Evolutionary conservation across 2,888 invertebrate species (phyloP), one percentile per base, ranked within the genome.

Genomic region (Melanostoma scalare): DNA sequence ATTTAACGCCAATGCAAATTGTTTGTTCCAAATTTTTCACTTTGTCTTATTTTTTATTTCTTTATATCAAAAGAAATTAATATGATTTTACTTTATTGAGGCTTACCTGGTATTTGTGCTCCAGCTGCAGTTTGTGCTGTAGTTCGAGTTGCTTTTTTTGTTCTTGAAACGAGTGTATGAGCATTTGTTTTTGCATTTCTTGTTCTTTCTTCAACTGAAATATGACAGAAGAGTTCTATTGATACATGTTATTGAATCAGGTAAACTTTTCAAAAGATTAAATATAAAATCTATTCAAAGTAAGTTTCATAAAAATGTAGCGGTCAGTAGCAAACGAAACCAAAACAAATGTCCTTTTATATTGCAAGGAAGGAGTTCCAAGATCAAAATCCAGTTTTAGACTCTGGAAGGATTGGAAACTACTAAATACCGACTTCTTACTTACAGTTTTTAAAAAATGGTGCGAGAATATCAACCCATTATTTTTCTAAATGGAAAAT

Each of bases 121-220:
- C 93, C 88, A 97, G 93, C 92, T 97, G 97, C 89, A 96, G 95
- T 92, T 97, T 96, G 92, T 98, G 97, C 90, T 97, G 95, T 91
- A 97, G 95, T 86, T 96, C 96, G 84, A 98, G 93, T 92, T 97
- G 96, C 90, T 97, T 96, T 88, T 96, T 95, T 91, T 97, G 97
- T 89, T 96, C 96, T 91, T 97, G 97, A 93, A 96, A 98, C 91
- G 96, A 96, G 91, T 97, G 97, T 89, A 96, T 93, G 87, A 98
- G 93, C 89, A 97, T 95, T 92, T 97, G 96, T 90, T 97, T 97
- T 91, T 98, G 97, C 89, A 97, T 92, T 92, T 97, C 96, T 92
- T 98, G 97, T 91, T 97, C 96, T 92, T 97, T 96, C 93, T 97
- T 97, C 91, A 98, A 93, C 96, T 97, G 95, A 71, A 84, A 82